phyloP scores from a whole-genome alignment of 2,113 vertebrate genomes.

The Martes martes region DNA sequence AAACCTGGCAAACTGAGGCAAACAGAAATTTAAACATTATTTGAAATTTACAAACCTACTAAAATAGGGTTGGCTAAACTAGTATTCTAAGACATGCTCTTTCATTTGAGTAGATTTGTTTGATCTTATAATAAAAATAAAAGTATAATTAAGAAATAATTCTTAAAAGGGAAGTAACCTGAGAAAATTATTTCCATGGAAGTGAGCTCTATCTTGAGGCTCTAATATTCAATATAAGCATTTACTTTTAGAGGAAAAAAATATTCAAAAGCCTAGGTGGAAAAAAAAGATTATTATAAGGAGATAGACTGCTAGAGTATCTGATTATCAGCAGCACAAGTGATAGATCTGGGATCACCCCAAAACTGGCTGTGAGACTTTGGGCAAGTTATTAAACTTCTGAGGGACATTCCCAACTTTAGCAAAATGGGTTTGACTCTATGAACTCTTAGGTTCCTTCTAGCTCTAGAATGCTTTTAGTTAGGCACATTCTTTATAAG shows the following conservation, averaged over 20 bases:
- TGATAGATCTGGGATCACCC: background rate
- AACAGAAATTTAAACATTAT: constrained; percentile 9
- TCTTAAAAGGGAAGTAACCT: constrained; percentile 3
- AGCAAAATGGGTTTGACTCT: constrained; percentile 3
- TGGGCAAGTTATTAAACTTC: background rate
- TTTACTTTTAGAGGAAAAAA: constrained; percentile 1
- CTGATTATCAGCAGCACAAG: background rate
- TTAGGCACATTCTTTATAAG: background rate
- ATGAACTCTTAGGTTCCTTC: background rate
- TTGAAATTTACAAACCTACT: constrained; percentile 24
- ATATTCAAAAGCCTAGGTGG: background rate
- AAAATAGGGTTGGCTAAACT: background rate
- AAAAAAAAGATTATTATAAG: background rate
- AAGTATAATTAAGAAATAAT: constrained; percentile 22
- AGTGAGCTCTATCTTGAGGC: background rate
- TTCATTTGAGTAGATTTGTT: constrained; percentile 4
- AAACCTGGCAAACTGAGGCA: constrained; percentile 20
- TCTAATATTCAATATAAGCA: background rate
- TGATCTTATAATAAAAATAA: constrained; percentile 4
- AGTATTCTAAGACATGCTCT: background rate
- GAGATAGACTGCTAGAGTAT: background rate
- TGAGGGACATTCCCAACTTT: background rate
- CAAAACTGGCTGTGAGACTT: background rate
- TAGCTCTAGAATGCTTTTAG: background rate
- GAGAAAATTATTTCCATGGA: constrained; percentile 41